Evolutionary conservation across 2,113 vertebrate species (phyloP).

Genomic region (Syngnathus floridae): DNA sequence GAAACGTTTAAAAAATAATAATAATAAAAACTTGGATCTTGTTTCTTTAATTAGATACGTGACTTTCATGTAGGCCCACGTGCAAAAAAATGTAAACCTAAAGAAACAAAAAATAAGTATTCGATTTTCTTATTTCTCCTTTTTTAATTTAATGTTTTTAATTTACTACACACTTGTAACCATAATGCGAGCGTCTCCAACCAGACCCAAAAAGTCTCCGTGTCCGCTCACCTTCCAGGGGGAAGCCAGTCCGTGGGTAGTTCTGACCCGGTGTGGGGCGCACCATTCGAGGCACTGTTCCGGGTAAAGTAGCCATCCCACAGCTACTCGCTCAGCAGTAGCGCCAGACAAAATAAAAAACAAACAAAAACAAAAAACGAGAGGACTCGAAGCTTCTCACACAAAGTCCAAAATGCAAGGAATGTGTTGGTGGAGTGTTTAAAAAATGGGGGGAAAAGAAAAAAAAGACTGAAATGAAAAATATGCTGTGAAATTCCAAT

Average conservation of each 20-base stretch:
- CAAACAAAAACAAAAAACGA: background rate
- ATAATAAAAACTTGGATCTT: too few species aligned
- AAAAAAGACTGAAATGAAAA: slow-evolving; percentile 6
- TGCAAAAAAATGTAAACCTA: too few species aligned
- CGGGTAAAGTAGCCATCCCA: slow-evolving; percentile 80
- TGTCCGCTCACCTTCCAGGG: slow-evolving; percentile 85
- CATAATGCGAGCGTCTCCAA: background rate
- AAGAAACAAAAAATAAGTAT: background rate
- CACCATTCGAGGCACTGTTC: slow-evolving; percentile 93
- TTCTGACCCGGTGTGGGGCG: slow-evolving; percentile 92
- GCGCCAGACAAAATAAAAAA: slow-evolving; percentile 16
- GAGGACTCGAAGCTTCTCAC: slow-evolving; percentile 25
- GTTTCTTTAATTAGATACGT: too few species aligned
- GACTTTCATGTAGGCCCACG: too few species aligned
- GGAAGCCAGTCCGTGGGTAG: slow-evolving; percentile 91
- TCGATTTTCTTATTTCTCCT: background rate
- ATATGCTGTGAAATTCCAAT: slow-evolving; percentile 59
- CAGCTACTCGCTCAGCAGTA: slow-evolving; percentile 52
- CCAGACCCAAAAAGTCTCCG: background rate
- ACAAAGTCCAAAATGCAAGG: slow-evolving; percentile 54
- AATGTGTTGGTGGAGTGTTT: background rate
- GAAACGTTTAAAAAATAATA: too few species aligned
- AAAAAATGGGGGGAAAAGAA: slow-evolving; percentile 11
- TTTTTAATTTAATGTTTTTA: background rate
- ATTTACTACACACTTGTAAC: background rate